Percentiles rank a stretch among this genome's conserved stretches.
Conservation (phyloP, 92 coral and sea anemone genomes). For the Palythoa caribaeorum region DNA sequence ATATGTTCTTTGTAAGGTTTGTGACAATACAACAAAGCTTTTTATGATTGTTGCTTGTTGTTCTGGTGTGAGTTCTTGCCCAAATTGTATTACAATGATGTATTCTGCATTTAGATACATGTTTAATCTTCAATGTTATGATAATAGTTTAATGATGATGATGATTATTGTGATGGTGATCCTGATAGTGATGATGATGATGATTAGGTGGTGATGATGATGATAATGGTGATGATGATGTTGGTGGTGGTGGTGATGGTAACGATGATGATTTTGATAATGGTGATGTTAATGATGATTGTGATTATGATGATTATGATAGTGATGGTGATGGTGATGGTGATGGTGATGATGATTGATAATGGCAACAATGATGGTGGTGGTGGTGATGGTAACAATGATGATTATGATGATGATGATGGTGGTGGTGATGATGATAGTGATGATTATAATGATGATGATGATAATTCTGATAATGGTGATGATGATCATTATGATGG, state of each 20-base stretch:
- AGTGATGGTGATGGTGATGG: not conserved
- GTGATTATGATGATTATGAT: not conserved
- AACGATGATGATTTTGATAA: not conserved
- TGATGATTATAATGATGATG: not conserved
- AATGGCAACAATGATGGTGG: not conserved
- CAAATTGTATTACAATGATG: too few species aligned
- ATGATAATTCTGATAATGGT: not conserved
- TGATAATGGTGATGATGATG: not conserved
- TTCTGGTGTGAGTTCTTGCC: too few species aligned
- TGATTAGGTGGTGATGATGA: not conserved
- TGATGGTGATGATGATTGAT: not conserved
- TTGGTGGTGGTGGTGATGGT: not conserved
- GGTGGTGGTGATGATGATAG: not conserved
- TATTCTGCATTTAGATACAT: too few species aligned
- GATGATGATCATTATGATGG: too few species aligned
- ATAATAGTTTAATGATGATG: not conserved
- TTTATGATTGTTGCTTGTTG: too few species aligned
- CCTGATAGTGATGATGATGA: not conserved
- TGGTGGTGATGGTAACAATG: not conserved
- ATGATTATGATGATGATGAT: not conserved
- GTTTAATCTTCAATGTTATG: too few species aligned
- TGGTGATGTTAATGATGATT: not conserved
- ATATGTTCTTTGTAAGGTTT: slow-evolving; percentile 36
- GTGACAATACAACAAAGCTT: too few species aligned
- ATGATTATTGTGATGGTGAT: not conserved